Percentiles rank a stretch among this genome's conserved stretches.
These are phyloP conservation scores for Tiaroga cobitis DNA, from an alignment of 2,797 vertebrate species.

Conservation along the genomic window DNA sequence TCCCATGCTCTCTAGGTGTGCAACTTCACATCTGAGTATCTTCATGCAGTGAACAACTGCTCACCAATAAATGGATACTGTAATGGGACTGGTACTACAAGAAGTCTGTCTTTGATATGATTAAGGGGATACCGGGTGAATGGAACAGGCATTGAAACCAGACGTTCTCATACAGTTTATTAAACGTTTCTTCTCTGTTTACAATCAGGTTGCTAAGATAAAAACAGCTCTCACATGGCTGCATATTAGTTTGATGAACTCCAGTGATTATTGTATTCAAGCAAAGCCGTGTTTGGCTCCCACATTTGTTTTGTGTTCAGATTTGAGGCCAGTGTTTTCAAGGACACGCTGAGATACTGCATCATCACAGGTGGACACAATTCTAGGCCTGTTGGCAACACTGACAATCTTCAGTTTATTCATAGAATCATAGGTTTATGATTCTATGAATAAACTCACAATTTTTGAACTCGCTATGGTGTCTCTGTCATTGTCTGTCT, in stretches of 20 bases:
- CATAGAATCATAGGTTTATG: background rate
- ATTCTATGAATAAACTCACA: slow-evolving; percentile 24
- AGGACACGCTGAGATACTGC: slow-evolving; percentile 41
- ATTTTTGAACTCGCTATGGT: background rate
- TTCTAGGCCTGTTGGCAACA: slow-evolving; percentile 35
- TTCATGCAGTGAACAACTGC: slow-evolving; percentile 35
- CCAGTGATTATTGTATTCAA: slow-evolving; percentile 48
- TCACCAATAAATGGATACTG: slow-evolving; percentile 51
- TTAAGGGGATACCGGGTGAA: slow-evolving; percentile 43
- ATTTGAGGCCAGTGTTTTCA: slow-evolving; percentile 49
- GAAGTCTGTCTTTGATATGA: slow-evolving; percentile 51
- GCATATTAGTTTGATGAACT: slow-evolving; percentile 49
- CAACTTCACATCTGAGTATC: background rate
- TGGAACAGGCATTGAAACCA: slow-evolving; percentile 48
- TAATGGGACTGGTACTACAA: slow-evolving; percentile 45
- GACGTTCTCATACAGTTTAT: slow-evolving; percentile 46
- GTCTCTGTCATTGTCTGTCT: slow-evolving; percentile 35
- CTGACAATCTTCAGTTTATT: slow-evolving; percentile 6
- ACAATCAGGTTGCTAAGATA: slow-evolving; percentile 58
- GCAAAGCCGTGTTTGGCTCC: slow-evolving; percentile 53
- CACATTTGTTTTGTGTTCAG: slow-evolving; percentile 54
- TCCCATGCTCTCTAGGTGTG: slow-evolving; percentile 34
- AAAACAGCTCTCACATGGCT: slow-evolving; percentile 49
- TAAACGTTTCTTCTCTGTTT: slow-evolving; percentile 59
- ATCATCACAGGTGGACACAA: slow-evolving; percentile 27